Conservation (phyloP, 2,888 invertebrate genomes). For the Rhingia campestris region DNA sequence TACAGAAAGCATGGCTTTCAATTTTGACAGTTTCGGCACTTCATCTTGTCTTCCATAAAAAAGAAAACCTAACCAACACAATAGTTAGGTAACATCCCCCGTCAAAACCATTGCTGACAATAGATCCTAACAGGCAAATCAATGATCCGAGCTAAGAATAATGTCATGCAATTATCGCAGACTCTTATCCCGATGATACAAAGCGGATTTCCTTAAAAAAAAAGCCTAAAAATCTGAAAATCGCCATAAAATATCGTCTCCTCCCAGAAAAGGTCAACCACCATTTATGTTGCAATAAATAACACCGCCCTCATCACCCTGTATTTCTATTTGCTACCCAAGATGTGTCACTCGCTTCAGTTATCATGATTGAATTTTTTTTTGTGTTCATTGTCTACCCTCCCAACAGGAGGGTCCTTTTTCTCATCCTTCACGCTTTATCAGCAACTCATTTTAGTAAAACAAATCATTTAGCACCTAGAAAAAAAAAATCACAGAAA, state of each 20-base stretch:
- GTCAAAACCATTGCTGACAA: too few relatives aligned
- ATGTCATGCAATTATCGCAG: too few relatives aligned
- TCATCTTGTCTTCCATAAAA: too few relatives aligned
- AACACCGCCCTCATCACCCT: constrained; percentile 23
- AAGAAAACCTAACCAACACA: too few relatives aligned
- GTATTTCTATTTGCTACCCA: constrained; percentile 24
- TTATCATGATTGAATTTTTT: constrained; percentile 61
- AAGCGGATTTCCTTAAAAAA: background rate
- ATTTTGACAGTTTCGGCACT: too few relatives aligned
- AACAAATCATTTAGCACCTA: background rate
- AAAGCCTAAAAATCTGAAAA: background rate
- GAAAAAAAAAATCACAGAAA: constrained; percentile 5
- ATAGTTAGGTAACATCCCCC: too few relatives aligned
- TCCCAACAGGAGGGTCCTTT: constrained; percentile 32
- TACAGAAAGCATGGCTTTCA: too few relatives aligned
- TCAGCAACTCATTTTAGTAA: constrained; percentile 59
- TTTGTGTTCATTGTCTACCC: constrained; percentile 51
- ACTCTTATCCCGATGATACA: too few relatives aligned
- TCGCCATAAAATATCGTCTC: background rate
- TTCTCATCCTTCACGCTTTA: constrained; percentile 54
- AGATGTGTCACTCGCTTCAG: constrained; percentile 55
- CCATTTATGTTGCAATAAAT: constrained; percentile 58
- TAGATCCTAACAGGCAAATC: too few relatives aligned
- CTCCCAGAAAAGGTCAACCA: constrained; percentile 44
- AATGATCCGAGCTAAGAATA: too few relatives aligned